These are phyloP conservation scores for Acanthococcus lagerstroemiae DNA, from an alignment of 2,888 invertebrate species.

Conservation along the genomic window DNA sequence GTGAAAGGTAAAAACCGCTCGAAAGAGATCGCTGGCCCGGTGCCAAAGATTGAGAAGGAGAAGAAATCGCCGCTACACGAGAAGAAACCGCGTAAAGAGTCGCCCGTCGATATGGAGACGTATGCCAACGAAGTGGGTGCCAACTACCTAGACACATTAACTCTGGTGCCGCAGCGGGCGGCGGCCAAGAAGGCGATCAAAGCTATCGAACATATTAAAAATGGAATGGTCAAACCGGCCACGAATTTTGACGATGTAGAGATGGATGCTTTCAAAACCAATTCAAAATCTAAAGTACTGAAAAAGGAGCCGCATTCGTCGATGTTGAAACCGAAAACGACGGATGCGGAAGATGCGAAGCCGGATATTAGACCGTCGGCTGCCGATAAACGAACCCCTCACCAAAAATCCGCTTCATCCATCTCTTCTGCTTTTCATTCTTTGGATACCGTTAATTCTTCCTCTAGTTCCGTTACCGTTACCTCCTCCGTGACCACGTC, in stretches of 20 bases:
- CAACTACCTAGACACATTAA: conserved; percentile 43
- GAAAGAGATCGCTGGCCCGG: no score
- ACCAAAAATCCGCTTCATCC: conserved; percentile 8
- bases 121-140: conserved; percentile 2
- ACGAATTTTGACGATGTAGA: conserved; percentile 31
- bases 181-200: conserved; percentile 87
- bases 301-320: conserved; percentile 56
- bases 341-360: neutral
- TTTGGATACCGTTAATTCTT: neutral
- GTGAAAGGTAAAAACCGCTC: conserved; percentile 40
- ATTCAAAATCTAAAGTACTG: conserved; percentile 71
- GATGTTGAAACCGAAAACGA: neutral
- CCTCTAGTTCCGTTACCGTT: conserved; percentile 38
- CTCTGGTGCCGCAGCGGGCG: conserved; percentile 80
- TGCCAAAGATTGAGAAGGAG: no score
- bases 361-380: neutral
- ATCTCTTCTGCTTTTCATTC: neutral
- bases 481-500: conserved; percentile 34
- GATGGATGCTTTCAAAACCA: neutral
- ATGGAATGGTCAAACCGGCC: conserved; percentile 52
- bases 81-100: conserved; percentile 1
- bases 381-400: neutral
- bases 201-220: conserved; percentile 80
- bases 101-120: neutral
- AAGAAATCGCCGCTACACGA: conserved; percentile 36